Conservation (phyloP, 2,113 vertebrate species). For the Apteryx owenii region DNA sequence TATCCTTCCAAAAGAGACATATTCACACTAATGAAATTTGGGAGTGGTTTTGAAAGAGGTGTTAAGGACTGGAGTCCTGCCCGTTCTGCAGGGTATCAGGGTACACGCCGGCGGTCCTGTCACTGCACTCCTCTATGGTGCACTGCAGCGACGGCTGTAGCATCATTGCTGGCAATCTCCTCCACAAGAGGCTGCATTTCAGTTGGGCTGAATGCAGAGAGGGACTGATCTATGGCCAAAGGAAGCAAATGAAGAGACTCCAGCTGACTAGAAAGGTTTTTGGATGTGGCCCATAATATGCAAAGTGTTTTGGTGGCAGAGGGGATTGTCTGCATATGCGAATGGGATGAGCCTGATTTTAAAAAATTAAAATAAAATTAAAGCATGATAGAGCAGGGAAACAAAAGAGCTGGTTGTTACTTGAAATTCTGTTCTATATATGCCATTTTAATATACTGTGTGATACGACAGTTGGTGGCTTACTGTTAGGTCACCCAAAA, state of each 20-base stretch:
- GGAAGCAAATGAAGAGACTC: not conserved
- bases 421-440: not conserved
- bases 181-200: not conserved
- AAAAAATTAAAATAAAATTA: not conserved
- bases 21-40: not conserved
- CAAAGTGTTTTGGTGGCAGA: not conserved
- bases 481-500: not conserved
- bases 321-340: not conserved
- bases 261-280: not conserved
- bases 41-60: not conserved
- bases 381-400: not conserved
- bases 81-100: not conserved
- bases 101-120: rapidly evolving
- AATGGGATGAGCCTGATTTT: not conserved
- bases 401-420: not conserved
- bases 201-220: not conserved
- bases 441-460: not conserved
- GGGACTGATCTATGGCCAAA: not conserved
- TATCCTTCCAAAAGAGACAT: not conserved
- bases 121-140: not conserved
- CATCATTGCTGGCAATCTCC: not conserved
- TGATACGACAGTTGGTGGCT: not conserved
- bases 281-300: not conserved
- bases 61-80: not conserved
- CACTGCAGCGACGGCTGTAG: not conserved